Evolutionary conservation across 2,797 vertebrate genomes (phyloP), one percentile per base, ranked within the genome.

Genomic region (Myoxocephalus aenaeus): DNA sequence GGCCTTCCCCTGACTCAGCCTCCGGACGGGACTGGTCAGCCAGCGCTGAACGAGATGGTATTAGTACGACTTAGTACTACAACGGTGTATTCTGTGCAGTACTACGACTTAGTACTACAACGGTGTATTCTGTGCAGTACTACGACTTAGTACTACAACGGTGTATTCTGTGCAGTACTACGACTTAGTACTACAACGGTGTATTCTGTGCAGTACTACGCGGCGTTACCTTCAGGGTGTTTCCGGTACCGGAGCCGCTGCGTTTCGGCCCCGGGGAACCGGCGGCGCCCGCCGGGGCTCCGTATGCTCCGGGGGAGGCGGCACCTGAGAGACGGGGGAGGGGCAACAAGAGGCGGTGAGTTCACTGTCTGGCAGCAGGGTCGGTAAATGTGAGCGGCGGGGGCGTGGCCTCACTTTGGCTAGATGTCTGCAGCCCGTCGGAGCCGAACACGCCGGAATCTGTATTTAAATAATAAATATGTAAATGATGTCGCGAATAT

Each of bases 1-100:
- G 0, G 96, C 92, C 84, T 98, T 98, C 0, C 97, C 97, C 0
- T 97, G 98, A 94, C 97, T 98, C 57, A 98, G 94, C 27, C 97
- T 93, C 13, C 97, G 95, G 38, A 98, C 97, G 0, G 97, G 97
- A 58, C 97, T 98, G 0, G 97, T 98, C 48, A 94, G 9, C 93
- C 93, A 94, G 53, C 92, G 92, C 93, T 94, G 77, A 22, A 5
- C 50, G 22, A 32, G 71, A 34, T 18, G 17, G 44, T 50, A 20
- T 50, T 17, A 18, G 7, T 56, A 10, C 13, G 13, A 20, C 13
- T 42, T 20, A 50, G 48, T 50, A 50, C 48, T 50, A 8, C 46
- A 1, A 2, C 18, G 42, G 14, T 15, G 13, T 14, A 44, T 15
- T 44, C 34, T 34, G 34, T 34, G 7, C 34, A 34, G 34, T 34